Evolutionary conservation across 2,797 vertebrate genomes (phyloP).

Genomic region (Spizella passerina): DNA sequence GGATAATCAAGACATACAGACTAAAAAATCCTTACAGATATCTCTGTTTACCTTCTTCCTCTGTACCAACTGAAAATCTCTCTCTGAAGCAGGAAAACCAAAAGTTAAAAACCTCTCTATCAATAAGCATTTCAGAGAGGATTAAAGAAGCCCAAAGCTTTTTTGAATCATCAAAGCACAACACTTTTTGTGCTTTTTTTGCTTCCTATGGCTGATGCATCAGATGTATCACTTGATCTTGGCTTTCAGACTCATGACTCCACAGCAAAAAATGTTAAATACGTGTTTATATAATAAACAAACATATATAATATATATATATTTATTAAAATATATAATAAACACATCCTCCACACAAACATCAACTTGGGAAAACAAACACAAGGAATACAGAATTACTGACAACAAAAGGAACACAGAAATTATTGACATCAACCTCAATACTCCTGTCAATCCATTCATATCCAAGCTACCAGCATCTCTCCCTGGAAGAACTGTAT

Average conservation of each 20-base stretch:
- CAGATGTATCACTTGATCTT: background rate
- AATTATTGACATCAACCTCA: background rate
- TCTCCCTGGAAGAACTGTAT: background rate
- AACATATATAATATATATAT: too few relatives aligned
- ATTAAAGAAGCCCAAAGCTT: slow-evolving; percentile 14
- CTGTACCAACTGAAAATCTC: background rate
- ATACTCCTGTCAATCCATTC: background rate
- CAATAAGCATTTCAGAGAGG: background rate
- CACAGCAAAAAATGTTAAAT: background rate
- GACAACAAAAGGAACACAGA: background rate
- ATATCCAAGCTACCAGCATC: background rate
- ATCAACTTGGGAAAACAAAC: background rate
- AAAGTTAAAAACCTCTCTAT: background rate
- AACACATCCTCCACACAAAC: background rate
- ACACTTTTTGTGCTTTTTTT: background rate
- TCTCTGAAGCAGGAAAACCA: background rate
- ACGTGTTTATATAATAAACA: too few relatives aligned
- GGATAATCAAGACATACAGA: background rate
- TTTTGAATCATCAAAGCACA: slow-evolving; percentile 34
- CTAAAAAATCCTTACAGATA: background rate
- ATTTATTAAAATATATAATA: too few relatives aligned
- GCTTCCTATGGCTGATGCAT: background rate
- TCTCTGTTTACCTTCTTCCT: background rate
- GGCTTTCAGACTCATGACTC: slow-evolving; percentile 10
- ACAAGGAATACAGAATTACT: background rate